Conservation (phyloP, 2,797 vertebrate species). For the Margarornis squamiger region DNA sequence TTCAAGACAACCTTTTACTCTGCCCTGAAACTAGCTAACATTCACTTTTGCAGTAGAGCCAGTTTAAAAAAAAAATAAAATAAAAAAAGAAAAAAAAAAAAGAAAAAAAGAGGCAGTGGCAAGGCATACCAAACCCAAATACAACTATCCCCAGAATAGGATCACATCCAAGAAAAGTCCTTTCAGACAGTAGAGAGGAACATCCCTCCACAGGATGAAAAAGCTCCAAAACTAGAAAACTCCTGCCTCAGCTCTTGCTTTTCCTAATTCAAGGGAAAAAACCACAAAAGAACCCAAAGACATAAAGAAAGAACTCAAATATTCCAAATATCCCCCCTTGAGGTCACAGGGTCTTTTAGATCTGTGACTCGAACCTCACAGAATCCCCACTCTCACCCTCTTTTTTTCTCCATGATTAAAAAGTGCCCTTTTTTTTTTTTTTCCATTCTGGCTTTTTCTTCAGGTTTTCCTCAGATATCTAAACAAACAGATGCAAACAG, state of each 20-base stretch:
- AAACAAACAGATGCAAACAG: neutral
- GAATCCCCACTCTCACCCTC: fast-evolving
- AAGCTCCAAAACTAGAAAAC: neutral
- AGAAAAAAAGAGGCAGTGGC: neutral
- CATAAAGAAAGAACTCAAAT: neutral
- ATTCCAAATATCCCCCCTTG: neutral
- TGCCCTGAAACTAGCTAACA: neutral
- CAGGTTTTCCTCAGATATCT: neutral
- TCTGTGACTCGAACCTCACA: neutral
- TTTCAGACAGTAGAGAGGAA: neutral
- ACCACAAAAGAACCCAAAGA: neutral
- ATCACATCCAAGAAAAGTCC: neutral
- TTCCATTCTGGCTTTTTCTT: neutral
- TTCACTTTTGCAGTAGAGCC: neutral
- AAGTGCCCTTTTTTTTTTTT: neutral
- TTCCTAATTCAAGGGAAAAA: neutral
- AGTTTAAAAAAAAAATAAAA: neutral
- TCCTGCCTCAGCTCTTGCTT: neutral
- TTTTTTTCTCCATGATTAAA: neutral
- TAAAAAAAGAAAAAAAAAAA: neutral
- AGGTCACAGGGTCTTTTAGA: neutral
- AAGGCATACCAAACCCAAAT: neutral
- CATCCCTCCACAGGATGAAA: neutral
- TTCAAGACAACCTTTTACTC: neutral
- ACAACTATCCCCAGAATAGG: neutral